These are phyloP conservation scores for Pachliopta kotzebuea DNA, from an alignment of 2,888 invertebrate species.

Conservation along the genomic window DNA sequence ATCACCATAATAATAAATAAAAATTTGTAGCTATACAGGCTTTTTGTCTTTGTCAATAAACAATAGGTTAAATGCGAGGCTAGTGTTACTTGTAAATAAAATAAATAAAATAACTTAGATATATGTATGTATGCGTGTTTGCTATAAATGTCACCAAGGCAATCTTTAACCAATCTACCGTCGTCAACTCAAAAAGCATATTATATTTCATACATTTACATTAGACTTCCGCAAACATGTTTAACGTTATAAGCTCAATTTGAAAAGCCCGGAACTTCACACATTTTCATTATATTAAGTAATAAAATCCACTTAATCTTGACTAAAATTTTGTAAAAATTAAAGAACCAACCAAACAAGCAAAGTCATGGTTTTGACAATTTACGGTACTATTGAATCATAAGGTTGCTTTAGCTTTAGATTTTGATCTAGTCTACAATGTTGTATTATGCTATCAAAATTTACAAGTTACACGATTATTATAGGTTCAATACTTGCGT, in stretches of 20 bases:
- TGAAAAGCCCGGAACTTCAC: background rate
- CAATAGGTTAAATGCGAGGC: no score
- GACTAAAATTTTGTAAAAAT: background rate
- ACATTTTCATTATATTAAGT: background rate
- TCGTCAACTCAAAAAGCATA: background rate
- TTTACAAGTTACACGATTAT: background rate
- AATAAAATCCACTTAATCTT: background rate
- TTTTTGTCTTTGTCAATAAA: no score
- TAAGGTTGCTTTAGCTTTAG: background rate
- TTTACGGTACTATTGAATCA: background rate
- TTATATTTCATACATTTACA: conserved; percentile 2
- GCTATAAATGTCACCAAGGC: background rate
- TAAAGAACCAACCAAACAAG: background rate
- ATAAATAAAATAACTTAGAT: no score
- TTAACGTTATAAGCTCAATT: background rate
- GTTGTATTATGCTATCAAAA: background rate
- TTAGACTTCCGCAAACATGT: background rate
- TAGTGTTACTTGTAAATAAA: no score
- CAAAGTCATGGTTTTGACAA: background rate
- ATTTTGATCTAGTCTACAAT: background rate
- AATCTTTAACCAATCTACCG: background rate
- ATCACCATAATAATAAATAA: no score
- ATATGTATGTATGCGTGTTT: no score
- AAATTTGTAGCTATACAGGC: no score
- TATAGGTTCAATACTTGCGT: background rate